Conservation (phyloP, 2,797 vertebrate genomes). For the Gymnothorax reevesii region DNA sequence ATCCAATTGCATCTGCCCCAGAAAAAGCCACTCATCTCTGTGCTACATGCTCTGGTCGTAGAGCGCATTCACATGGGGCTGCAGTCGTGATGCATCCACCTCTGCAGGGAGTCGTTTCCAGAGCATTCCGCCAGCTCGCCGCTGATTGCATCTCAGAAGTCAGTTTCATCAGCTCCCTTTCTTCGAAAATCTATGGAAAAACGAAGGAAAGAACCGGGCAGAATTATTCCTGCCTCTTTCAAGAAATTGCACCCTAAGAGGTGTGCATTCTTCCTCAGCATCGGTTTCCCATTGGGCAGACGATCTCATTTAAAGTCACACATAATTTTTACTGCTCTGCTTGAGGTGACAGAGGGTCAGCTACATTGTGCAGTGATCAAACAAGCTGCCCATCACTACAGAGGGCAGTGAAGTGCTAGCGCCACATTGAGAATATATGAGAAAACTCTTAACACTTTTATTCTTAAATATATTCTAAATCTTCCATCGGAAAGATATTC, state of each 20-base stretch:
- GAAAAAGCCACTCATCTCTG: too few relatives aligned
- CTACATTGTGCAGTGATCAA: neutral
- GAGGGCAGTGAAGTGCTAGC: neutral
- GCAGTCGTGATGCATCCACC: too few relatives aligned
- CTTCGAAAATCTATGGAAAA: neutral
- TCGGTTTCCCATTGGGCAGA: neutral
- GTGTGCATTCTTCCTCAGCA: neutral
- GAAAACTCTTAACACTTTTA: too few relatives aligned
- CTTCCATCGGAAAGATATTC: too few relatives aligned
- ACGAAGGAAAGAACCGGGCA: neutral
- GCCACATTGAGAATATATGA: neutral
- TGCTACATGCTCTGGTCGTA: too few relatives aligned
- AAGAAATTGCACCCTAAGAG: neutral
- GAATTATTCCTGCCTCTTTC: neutral
- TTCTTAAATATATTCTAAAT: too few relatives aligned
- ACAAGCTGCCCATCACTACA: neutral
- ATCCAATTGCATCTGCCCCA: too few relatives aligned
- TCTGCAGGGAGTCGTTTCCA: neutral
- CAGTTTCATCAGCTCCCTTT: neutral
- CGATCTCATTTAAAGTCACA: neutral
- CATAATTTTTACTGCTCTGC: neutral
- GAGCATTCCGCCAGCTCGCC: neutral
- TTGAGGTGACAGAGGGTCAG: neutral
- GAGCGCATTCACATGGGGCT: too few relatives aligned
- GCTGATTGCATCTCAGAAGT: neutral